Base-by-base conservation (phyloP, 2,113 vertebrate genomes). In the Onychostruthus taczanowskii region DNA sequence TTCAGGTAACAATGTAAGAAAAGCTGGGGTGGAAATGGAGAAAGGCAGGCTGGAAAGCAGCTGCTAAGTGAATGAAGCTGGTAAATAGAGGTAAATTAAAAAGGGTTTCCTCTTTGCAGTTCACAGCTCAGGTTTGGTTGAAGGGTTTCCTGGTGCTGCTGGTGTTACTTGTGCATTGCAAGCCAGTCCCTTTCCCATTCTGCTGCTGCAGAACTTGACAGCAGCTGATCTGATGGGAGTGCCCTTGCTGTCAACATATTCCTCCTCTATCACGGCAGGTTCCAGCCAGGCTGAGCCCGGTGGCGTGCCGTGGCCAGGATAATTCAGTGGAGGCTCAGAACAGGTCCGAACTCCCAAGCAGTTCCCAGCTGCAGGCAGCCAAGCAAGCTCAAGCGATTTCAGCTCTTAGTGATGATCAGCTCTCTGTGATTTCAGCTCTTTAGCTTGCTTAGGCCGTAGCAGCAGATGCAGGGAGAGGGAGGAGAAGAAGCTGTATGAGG, bases 21-120 rank as follows among this genome's bases (percentile, higher is more conserved):
- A 30, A 33, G 0, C 13, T 19, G 17, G 12, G 17, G 27, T 1
- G 4, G 19, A n/a, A 28, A 39, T 2, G 13, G 26, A 55, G 14
- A 52, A 30, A 46, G 20, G 4, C 44, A 50, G 21, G 13, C 24
- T n/a, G 13, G 10, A 63, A 59, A 39, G 20, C 5, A 20, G 1
- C 23, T 11, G 11, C 9, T 21, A 7, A 68, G 39, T 2, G 27
- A 11, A 26, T 2, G 23, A 79, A 63, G 26, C 20, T 35, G 21
- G 31, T 31, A 43, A 31, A 37, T 18, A 35, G 6, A 44, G 20
- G 13, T 18, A 17, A 68, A 68, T 6, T 30, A 26, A 26, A 19
- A 52, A 78, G 37, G 11, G 10, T 27, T 74, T 52, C 35, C 4
- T 22, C 31, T 5, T 1, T 7, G 5, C 15, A 68, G 17, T 22